Conservation (phyloP, 2,797 vertebrate species). For the Falco rusticolus region DNA sequence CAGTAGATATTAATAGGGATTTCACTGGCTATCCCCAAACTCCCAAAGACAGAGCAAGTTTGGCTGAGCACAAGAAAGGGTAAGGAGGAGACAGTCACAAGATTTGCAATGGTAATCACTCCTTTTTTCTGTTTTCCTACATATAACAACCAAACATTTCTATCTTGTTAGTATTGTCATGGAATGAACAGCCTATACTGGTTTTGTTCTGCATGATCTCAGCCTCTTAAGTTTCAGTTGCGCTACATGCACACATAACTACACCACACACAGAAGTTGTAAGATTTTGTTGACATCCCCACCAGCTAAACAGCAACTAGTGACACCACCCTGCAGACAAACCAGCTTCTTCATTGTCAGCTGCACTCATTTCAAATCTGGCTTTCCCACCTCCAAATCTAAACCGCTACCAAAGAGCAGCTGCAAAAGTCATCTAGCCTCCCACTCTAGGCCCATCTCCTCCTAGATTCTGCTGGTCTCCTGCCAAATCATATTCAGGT, state of each 20-base stretch:
- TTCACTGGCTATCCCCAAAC: neutral
- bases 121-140: neutral
- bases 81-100: neutral
- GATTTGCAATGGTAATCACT: neutral
- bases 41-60: neutral
- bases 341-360: neutral
- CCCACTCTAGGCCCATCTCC: neutral
- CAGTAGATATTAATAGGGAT: neutral
- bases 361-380: neutral
- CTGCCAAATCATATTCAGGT: neutral
- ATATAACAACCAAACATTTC: neutral
- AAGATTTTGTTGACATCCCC: neutral
- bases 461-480: neutral
- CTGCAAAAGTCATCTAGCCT: constrained; percentile 36
- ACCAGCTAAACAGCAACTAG: neutral
- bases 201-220: neutral
- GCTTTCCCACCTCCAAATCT: neutral
- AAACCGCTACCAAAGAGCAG: neutral
- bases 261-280: neutral
- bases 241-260: neutral
- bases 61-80: neutral
- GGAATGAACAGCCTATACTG: neutral
- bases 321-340: neutral
- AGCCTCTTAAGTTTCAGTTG: neutral
- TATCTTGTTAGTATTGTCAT: neutral